Evolutionary conservation across 2,113 vertebrate genomes (phyloP).

Genomic region (Hemiprocne comata): DNA sequence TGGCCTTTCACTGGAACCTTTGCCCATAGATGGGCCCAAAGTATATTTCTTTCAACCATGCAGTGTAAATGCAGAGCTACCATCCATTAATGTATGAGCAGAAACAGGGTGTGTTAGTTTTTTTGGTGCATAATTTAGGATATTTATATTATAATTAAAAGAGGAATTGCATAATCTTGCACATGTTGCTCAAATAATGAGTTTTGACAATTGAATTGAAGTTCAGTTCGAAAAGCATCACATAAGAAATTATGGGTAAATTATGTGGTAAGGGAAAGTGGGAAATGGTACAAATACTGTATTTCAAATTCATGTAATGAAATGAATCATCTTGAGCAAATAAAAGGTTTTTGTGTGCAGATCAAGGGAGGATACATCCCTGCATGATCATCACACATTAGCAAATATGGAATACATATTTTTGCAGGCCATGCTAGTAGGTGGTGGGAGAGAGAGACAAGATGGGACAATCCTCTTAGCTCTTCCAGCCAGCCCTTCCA

Average conservation of each 20-base stretch:
- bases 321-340: background rate
- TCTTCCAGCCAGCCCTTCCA: background rate
- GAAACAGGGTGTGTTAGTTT: background rate
- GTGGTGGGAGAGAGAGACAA: background rate
- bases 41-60: background rate
- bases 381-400: background rate
- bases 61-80: background rate
- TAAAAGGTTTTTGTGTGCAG: background rate
- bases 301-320: background rate
- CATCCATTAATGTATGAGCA: background rate
- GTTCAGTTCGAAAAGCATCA: background rate
- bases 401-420: background rate
- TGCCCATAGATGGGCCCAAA: background rate
- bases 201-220: background rate
- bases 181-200: background rate
- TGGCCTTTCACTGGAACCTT: background rate
- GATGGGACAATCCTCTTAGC: background rate
- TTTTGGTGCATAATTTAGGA: background rate
- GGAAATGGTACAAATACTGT: background rate
- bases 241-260: background rate
- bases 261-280: background rate
- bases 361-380: background rate
- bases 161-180: background rate
- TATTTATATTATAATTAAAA: background rate
- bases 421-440: background rate